Conservation (phyloP, 2,113 vertebrate species). For the Myanophis thanlyinensis region DNA sequence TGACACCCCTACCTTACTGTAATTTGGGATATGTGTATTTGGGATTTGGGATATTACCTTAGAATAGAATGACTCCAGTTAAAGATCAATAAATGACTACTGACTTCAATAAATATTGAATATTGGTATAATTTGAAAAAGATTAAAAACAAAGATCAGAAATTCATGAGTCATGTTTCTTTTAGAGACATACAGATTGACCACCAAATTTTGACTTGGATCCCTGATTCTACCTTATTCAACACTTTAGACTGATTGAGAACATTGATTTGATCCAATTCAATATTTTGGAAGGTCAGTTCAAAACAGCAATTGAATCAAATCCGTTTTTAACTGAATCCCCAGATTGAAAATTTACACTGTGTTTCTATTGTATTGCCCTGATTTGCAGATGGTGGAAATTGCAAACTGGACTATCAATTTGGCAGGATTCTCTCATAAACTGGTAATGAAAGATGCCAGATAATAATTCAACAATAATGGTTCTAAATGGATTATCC, state of each 20-base stretch:
- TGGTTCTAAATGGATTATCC: neutral
- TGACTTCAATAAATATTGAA: neutral
- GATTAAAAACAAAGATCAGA: neutral
- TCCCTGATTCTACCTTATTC: neutral
- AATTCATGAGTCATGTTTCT: neutral
- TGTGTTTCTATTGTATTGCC: neutral
- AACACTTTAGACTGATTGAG: neutral
- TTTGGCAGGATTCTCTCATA: neutral
- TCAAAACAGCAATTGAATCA: neutral
- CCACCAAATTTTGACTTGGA: neutral
- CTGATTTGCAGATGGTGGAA: neutral
- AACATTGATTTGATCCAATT: neutral
- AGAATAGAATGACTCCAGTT: neutral
- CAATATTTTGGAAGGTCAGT: neutral
- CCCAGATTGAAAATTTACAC: neutral
- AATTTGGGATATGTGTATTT: no score
- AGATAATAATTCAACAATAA: neutral
- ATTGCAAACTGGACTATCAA: neutral
- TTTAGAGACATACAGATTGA: neutral
- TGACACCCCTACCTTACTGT: no score
- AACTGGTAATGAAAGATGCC: neutral
- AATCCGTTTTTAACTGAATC: neutral
- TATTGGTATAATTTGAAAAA: neutral
- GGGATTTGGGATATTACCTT: no score
- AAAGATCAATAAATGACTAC: neutral